phyloP scores from a whole-genome alignment of 2,888 invertebrate species.

The Malthinus flaveolus region DNA sequence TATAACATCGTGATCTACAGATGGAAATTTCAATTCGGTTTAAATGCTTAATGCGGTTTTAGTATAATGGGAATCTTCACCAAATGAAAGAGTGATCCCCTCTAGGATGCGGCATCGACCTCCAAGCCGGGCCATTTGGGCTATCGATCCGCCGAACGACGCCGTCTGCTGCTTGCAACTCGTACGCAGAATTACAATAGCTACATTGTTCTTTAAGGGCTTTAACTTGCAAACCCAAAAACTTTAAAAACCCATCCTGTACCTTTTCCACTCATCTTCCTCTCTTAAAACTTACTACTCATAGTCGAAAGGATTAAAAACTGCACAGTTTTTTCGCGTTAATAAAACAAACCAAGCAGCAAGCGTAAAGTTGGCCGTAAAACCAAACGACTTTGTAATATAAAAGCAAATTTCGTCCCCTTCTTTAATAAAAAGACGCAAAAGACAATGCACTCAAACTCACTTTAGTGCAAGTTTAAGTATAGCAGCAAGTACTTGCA shows the following conservation, averaged over 20 bases:
- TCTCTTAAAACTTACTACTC: neutral
- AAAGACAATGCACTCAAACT: too few relatives aligned
- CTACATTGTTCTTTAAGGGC: slow-evolving; percentile 24
- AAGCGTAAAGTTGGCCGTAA: too few relatives aligned
- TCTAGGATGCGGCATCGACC: slow-evolving; percentile 30
- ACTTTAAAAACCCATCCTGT: slow-evolving; percentile 16
- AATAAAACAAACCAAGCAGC: too few relatives aligned
- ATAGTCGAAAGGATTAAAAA: slow-evolving; percentile 1
- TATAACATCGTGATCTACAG: slow-evolving; percentile 17
- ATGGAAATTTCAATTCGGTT: slow-evolving; percentile 22
- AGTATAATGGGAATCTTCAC: slow-evolving; percentile 22
- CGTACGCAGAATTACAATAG: slow-evolving; percentile 30
- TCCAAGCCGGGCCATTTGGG: slow-evolving; percentile 31
- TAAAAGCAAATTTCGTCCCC: too few relatives aligned
- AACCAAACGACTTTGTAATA: too few relatives aligned
- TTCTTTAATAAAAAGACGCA: too few relatives aligned
- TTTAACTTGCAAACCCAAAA: slow-evolving; percentile 11
- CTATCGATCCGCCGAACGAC: slow-evolving; percentile 29
- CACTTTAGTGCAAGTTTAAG: too few relatives aligned
- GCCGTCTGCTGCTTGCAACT: slow-evolving; percentile 30
- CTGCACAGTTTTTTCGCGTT: too few relatives aligned
- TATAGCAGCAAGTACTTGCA: too few relatives aligned
- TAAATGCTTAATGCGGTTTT: slow-evolving; percentile 19
- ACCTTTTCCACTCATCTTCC: slow-evolving; percentile 14
- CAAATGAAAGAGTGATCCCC: slow-evolving; percentile 21